These are phyloP conservation scores for Anhinga anhinga DNA, from an alignment of 2,113 vertebrate species.

Conservation along the genomic window DNA sequence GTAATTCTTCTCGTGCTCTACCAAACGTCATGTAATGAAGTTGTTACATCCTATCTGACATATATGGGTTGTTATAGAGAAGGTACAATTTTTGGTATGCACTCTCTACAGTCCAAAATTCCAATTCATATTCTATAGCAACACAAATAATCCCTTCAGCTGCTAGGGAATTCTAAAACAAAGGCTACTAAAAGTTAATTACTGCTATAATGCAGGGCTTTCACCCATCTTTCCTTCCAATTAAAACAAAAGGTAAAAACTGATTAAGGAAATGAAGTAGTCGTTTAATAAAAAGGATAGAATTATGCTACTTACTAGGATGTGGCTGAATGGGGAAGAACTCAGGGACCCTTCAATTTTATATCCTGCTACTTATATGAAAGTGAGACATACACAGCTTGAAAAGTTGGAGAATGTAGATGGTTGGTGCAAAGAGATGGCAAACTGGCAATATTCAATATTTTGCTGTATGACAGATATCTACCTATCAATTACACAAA, in stretches of 20 bases:
- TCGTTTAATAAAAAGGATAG: neutral
- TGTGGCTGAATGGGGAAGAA: neutral
- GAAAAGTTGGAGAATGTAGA: neutral
- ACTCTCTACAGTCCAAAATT: neutral
- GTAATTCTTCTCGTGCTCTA: neutral
- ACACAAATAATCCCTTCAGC: neutral
- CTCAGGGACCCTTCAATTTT: neutral
- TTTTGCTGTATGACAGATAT: neutral
- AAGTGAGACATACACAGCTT: neutral
- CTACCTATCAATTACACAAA: neutral
- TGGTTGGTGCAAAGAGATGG: neutral
- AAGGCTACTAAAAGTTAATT: slow-evolving; percentile 36
- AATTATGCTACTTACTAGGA: neutral
- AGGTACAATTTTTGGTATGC: neutral
- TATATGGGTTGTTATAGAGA: neutral
- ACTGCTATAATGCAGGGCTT: neutral
- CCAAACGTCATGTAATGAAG: neutral
- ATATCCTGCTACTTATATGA: neutral
- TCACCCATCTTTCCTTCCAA: neutral
- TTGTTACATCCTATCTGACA: neutral
- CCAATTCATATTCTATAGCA: neutral
- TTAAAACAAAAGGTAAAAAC: neutral
- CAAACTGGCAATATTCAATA: neutral
- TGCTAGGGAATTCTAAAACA: slow-evolving; percentile 17
- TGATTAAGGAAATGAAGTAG: neutral